Base-by-base conservation (phyloP, 64 coral and sea anemone genomes). In the Actinia equina region DNA sequence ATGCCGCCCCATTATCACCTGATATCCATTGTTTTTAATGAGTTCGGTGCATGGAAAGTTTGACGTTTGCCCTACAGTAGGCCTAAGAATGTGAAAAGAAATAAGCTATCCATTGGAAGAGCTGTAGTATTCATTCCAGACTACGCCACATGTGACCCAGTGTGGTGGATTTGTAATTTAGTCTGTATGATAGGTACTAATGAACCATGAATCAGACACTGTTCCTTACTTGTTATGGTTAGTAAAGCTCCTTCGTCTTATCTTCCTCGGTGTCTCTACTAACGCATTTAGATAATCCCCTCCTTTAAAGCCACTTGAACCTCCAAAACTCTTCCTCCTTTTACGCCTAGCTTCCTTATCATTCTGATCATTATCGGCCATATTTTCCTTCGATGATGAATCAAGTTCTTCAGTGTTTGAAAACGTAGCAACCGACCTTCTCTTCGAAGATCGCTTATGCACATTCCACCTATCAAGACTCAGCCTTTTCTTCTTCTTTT, bases 401-500 rank as follows among this genome's bases (percentile, higher is more conserved):
- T 81, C 78, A 0, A 81, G 43, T 81, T 44, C 19, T 81, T 46
- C 78, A 0, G 43, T 81, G 43, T 44, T 44, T 2, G 78, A 81
- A 81, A 26, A 74, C n/a, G 69, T 52, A 49, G 43, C 78, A 46
- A 44, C 17, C 3, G 78, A 81, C 16, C 78, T 81, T 49, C 78
- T 81, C 12, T 81, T 81, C 2, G 49, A 19, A 0, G 78, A 81
- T 22, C 78, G 41, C 52, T 52, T 81, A 13, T 81, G 43, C 17
- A 81, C 45, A 20, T 81, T 81, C 78, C 42, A 81, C 14, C 78
- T 18, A 52, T 63, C 83, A 18, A 85, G 13, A 62, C 83, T 85
- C 15, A 85, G 83, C 13, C 83, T 18, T 85, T 63, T 85, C 83
- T 63, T 85, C 59, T 63, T 85, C 30, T 42, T 63, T 19, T 85